These are phyloP conservation scores for Fopius arisanus DNA, from an alignment of 1,140 invertebrate genomes.

Conservation along the genomic window DNA sequence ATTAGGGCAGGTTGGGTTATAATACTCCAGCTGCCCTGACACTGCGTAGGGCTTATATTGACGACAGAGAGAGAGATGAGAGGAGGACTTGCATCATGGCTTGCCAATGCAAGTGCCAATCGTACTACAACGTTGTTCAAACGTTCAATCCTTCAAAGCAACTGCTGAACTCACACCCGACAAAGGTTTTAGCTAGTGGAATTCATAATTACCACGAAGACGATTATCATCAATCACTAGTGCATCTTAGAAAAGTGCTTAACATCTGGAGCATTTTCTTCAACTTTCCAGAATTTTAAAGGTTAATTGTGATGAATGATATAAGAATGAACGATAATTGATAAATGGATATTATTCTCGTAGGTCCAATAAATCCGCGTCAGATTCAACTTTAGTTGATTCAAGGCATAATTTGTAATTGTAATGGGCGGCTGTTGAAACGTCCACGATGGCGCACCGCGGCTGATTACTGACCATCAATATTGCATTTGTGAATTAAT, in stretches of 20 bases:
- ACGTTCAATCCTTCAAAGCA: constrained; percentile 50
- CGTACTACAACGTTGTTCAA: constrained; percentile 53
- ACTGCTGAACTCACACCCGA: constrained; percentile 37
- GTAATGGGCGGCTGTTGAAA: constrained; percentile 49
- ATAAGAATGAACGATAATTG: neutral
- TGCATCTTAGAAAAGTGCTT: too few relatives aligned
- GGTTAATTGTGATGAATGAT: too few relatives aligned
- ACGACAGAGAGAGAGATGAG: neutral
- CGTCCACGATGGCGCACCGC: constrained; percentile 34
- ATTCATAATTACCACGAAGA: neutral
- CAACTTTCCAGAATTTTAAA: too few relatives aligned
- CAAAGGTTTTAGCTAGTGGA: neutral
- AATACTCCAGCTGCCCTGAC: constrained; percentile 24
- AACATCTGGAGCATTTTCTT: too few relatives aligned
- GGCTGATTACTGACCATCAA: constrained; percentile 61
- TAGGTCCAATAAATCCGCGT: constrained; percentile 26
- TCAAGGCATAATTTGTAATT: constrained; percentile 51
- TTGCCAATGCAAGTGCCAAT: constrained; percentile 30
- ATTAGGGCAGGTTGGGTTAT: constrained; percentile 27
- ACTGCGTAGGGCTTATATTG: constrained; percentile 24
- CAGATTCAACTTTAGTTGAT: constrained; percentile 29
- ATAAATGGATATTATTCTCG: neutral
- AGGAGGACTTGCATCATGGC: neutral
- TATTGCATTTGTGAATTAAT: constrained; percentile 60
- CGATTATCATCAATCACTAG: too few relatives aligned